Percentiles rank a stretch among this genome's conserved stretches.
Evolutionary conservation across 92 coral and sea anemone species (phyloP).

Genomic region (Zoanthus sansibaricus): DNA sequence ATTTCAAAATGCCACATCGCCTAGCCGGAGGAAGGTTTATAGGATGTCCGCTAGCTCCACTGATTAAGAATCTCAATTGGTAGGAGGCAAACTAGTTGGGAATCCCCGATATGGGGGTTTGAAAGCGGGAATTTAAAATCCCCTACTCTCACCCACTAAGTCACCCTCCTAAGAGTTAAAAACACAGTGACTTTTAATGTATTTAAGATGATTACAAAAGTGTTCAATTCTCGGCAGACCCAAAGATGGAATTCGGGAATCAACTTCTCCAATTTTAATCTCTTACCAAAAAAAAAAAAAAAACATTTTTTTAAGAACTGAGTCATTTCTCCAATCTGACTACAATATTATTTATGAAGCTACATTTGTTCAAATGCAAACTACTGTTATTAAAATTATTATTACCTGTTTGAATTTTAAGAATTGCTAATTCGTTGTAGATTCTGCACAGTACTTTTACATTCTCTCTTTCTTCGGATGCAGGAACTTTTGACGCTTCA

Average conservation of each 20-base stretch:
- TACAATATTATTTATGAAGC: background rate
- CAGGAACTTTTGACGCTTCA: background rate
- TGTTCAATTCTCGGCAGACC: no score
- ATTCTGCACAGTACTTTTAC: slow-evolving; percentile 3
- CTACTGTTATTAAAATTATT: background rate
- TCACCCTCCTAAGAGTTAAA: no score
- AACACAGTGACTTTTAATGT: no score
- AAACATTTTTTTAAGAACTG: no score
- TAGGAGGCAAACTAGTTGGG: no score
- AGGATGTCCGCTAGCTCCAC: background rate
- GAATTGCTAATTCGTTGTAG: background rate
- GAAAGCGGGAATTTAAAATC: no score
- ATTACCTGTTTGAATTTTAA: slow-evolving; percentile 13
- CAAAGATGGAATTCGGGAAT: no score
- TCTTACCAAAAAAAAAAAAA: no score
- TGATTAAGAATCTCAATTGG: background rate
- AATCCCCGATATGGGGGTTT: no score
- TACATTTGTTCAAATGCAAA: background rate
- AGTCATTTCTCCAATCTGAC: background rate
- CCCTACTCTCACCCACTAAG: no score
- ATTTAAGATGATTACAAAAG: no score
- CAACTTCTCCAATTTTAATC: no score
- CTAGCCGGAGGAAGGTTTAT: background rate
- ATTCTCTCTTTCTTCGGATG: background rate
- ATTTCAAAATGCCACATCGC: background rate